phyloP scores from a whole-genome alignment of 2,113 vertebrate species.

The Columbina picui region DNA sequence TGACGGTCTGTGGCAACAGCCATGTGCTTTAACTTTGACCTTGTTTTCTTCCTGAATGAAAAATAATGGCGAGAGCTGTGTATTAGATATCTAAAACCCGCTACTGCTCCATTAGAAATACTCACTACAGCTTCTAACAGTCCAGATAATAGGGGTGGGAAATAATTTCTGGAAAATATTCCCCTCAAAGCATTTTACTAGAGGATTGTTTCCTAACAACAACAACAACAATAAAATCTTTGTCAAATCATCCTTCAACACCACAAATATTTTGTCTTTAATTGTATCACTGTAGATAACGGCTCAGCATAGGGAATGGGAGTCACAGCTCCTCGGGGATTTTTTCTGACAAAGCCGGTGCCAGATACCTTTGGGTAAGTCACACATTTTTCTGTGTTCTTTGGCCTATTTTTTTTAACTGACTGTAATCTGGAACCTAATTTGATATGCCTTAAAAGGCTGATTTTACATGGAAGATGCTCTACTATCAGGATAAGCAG shows the following conservation, averaged over 20 bases:
- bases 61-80: background rate
- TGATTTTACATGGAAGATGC: slow-evolving; percentile 42
- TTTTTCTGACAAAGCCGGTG: background rate
- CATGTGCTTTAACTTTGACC: background rate
- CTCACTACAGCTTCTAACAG: slow-evolving; percentile 17
- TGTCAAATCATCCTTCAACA: slow-evolving; percentile 41
- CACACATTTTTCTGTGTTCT: background rate
- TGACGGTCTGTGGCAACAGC: background rate
- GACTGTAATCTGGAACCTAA: slow-evolving; percentile 43
- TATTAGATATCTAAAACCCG: background rate
- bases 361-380: slow-evolving; percentile 29
- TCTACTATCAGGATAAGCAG: slow-evolving; percentile 47
- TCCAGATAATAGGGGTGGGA: slow-evolving; percentile 48
- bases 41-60: slow-evolving; percentile 3
- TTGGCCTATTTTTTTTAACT: slow-evolving; percentile 15
- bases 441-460: slow-evolving; percentile 29
- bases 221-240: slow-evolving; percentile 30
- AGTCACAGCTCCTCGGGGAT: background rate
- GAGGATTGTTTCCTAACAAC: slow-evolving; percentile 46
- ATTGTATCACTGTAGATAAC: slow-evolving; percentile 12
- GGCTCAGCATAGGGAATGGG: background rate
- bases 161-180: slow-evolving; percentile 49
- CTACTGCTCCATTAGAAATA: slow-evolving; percentile 54
- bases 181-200: slow-evolving; percentile 47
- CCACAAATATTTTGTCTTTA: slow-evolving; percentile 28